Base-by-base conservation (phyloP, 2,888 invertebrate genomes). In the Scaptomyza polygonia region DNA sequence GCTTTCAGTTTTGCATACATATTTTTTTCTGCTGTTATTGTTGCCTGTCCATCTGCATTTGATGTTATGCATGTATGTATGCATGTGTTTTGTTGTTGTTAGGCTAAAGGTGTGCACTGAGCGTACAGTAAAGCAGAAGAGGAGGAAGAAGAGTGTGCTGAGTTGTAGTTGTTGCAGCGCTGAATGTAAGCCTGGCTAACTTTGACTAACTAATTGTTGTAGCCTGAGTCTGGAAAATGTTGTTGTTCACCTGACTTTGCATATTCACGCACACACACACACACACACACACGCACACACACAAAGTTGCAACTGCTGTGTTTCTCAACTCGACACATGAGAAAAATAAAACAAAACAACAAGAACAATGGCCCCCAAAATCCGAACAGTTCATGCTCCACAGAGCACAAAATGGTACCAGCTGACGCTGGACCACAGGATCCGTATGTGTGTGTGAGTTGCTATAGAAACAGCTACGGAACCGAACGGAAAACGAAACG, bases 311-410 rank as follows among this genome's bases (percentile, higher is more conserved):
- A 30, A 30, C 34, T 49, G 39, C 32, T 44, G 44, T 34, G 18
- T 11, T 47, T 11, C 7, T 47, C 27, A 6, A 9, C 5, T 40
- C 14, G 3, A 18, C 11, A 32, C 30, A 29, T n/a, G 29, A 29
- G n/a, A 34, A 34, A 34, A 12, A 32, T 3, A 21, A 21, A 27
- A 30, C 45, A 39, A 45, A 52, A 34, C 42, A 40, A 47, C 56
- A 76, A 25, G 5, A 25, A 76, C 77, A 73, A 66, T 71, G 72
- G 21, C 47, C 65, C 47, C 65, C 65, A 48, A 48, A 49, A 44
- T 55, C 45, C 44, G 49, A 32, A 54, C 47, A 59, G 45, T 53
- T 65, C 27, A 59, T 43, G 59, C 70, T 34, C 62, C 55, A 72
- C 14, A 55, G 54, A 43, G 52, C 61, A 63, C 34, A 36, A n/a